Base-by-base conservation (phyloP, 1,140 invertebrate genomes). In the Colletes gigas region DNA sequence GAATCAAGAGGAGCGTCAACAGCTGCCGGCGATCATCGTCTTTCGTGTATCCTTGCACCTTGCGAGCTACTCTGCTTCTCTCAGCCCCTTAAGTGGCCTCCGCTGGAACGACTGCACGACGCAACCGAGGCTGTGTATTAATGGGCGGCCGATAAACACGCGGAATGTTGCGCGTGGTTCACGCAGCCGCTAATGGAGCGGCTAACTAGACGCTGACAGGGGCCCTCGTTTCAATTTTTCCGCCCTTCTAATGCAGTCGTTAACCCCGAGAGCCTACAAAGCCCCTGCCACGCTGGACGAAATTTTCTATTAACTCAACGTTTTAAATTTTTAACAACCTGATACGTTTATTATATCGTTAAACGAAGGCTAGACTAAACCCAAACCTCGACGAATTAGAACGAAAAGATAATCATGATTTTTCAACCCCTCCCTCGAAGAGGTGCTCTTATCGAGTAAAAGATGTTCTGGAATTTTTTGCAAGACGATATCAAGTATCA, bases 1-100 rank as follows among this genome's bases (percentile, higher is more conserved):
- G 66, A 50, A 71, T 83, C 73, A 63, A 44, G 73, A 71, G 54
- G 15, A 73, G 59, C 77, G 73, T 68, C 82, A 83, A 87, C 85
- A 87, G 76, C 84, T 83, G 84, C 72, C 77, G 59, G 65, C 81
- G 69, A 86, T 87, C 81, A 75, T 86, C 81, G 81, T 66, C 81
- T 77, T 80, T 52, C 52, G 55, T 69, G 63, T 70, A 72, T 82
- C 80, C 57, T 60, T 69, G 70, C 84, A 80, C 76, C 84, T 86
- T 83, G 70, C 83, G n/a, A 65, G 68, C 44, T 59, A 52, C 69
- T 55, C 19, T 66, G 57, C 66, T 84, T 74, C 60, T 74, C 60
- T 65, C 63, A 30, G 52, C 41, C 39, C 73, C 83, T 78, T 72
- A 63, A 86, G 83, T 85, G 70, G 79, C 55, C 62, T 68, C 65